A percentile compares a stretch with the other conserved stretches of the same genome.
phyloP scores from a whole-genome alignment of 2,888 invertebrate genomes.

The Drosophila heteroneura region DNA sequence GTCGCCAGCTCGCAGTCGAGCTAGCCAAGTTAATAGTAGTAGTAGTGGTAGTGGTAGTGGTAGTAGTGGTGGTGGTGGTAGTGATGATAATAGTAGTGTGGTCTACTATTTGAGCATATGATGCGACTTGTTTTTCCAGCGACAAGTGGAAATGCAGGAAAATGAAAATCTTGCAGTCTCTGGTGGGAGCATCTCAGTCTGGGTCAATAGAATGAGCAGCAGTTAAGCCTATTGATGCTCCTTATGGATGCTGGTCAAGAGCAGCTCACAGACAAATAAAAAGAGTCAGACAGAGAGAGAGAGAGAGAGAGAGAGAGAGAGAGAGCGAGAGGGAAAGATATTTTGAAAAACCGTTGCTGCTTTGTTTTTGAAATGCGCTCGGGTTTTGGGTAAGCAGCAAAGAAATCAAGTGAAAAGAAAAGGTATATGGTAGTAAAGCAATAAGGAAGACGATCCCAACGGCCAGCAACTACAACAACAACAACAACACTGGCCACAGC shows the following conservation, averaged over 20 bases:
- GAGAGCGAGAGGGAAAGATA: not conserved
- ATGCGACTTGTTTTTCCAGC: conserved; percentile 67
- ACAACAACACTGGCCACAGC: conserved; percentile 3
- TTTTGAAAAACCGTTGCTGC: conserved; percentile 40
- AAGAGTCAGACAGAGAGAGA: not conserved
- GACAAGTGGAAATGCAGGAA: conserved; percentile 51
- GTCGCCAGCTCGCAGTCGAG: conserved; percentile 38
- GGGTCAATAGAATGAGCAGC: conserved; percentile 35
- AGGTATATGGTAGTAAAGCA: conserved; percentile 31
- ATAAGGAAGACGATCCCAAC: conserved; percentile 60
- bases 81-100: conserved; percentile 15
- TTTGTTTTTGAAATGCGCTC: conserved; percentile 41
- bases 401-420: conserved; percentile 35
- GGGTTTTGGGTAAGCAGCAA: conserved; percentile 8
- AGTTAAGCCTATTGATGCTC: conserved; percentile 8
- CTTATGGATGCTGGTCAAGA: conserved; percentile 9
- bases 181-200: conserved; percentile 23
- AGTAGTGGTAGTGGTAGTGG: conserved; percentile 11
- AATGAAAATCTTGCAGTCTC: conserved; percentile 35
- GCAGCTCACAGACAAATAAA: not conserved
- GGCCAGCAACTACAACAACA: conserved; percentile 33
- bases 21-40: conserved; percentile 27
- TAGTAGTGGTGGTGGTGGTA: conserved; percentile 12
- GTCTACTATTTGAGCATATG: conserved; percentile 31
- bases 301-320: too few relatives aligned